Evolutionary conservation across 2,797 vertebrate species (phyloP).

Genomic region (Pangasius krempfi): DNA sequence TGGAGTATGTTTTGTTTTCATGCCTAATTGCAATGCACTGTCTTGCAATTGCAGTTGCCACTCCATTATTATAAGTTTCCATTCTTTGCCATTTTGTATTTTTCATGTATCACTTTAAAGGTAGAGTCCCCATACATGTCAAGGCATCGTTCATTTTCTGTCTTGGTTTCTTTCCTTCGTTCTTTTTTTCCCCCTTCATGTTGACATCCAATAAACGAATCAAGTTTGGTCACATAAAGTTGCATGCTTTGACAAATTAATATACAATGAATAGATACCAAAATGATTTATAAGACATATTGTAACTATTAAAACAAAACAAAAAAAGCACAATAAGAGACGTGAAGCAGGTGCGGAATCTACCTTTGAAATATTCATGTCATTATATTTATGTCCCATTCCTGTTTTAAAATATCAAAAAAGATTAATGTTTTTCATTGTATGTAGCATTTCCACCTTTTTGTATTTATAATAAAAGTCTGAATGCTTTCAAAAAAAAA

Average conservation of each 20-base stretch:
- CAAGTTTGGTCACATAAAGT: background rate
- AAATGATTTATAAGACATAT: background rate
- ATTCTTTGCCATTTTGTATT: slow-evolving; percentile 45
- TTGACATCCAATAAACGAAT: slow-evolving; percentile 13
- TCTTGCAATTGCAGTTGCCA: slow-evolving; percentile 39
- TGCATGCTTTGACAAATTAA: background rate
- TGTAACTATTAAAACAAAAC: background rate
- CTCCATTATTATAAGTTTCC: slow-evolving; percentile 35
- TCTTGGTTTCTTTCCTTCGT: background rate
- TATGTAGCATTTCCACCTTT: slow-evolving; percentile 65
- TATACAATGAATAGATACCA: background rate
- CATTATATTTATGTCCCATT: slow-evolving; percentile 47
- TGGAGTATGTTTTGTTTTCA: slow-evolving; percentile 35
- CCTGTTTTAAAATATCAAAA: slow-evolving; percentile 64
- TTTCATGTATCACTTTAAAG: slow-evolving; percentile 41
- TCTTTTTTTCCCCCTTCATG: background rate
- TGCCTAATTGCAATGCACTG: slow-evolving; percentile 23
- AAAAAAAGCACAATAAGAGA: background rate
- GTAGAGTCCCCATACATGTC: slow-evolving; percentile 31
- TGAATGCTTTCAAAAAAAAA: slow-evolving; percentile 71
- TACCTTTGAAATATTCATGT: slow-evolving; percentile 42
- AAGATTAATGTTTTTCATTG: slow-evolving; percentile 51
- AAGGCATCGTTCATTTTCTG: slow-evolving; percentile 8
- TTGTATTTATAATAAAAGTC: slow-evolving; percentile 85
- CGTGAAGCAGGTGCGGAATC: slow-evolving; percentile 25